Evolutionary conservation across 2,797 vertebrate species (phyloP), one percentile per base, ranked within the genome.

Genomic region (Eulemur coronatus): DNA sequence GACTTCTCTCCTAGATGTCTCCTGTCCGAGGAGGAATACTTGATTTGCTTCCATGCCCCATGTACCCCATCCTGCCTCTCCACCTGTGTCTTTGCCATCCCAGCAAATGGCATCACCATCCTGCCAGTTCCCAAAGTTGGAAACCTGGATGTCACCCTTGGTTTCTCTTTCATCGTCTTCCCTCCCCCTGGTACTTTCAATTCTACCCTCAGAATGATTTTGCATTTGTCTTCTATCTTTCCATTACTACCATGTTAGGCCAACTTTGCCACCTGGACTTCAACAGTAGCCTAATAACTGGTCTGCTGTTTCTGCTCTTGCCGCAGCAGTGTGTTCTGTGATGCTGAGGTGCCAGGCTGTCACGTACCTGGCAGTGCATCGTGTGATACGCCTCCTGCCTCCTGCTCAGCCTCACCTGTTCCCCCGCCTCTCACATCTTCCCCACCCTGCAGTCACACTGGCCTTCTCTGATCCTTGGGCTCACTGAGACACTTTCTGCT

Each of bases 361-460:
- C 15, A 18, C 20, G 33, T 7, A 10, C n/a, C 17, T 18, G 8
- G 2, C 24, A 10, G 20, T 1, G 4, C 0, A 0, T 12, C 10
- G 17, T n/a, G 11, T 59, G 11, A 8, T 13, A 14, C n/a, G 35
- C 15, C 28, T 15, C 33, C 14, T 5, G 33, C 69, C 67, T 81
- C 78, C 50, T 81, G 15, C 63, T 48, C 28, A 9, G 14, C 65
- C 59, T 79, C 43, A 5, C 3, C 75, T 75, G 43, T 70, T 65
- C 12, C 69, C 43, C 20, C 48, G 52, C 50, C 67, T 76, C 41
- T 35, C 65, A 9, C 30, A 3, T 50, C 52, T 65, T 61, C 17
- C 52, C 11, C 17, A 3, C 33, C 43, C 41, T 30, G 26, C 12
- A 20, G 30, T 48, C 59, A 38, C 15, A 8, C 26, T 52, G 46